These are phyloP conservation scores for Holotrichia oblita DNA, from an alignment of 1,140 invertebrate species.

Conservation along the genomic window DNA sequence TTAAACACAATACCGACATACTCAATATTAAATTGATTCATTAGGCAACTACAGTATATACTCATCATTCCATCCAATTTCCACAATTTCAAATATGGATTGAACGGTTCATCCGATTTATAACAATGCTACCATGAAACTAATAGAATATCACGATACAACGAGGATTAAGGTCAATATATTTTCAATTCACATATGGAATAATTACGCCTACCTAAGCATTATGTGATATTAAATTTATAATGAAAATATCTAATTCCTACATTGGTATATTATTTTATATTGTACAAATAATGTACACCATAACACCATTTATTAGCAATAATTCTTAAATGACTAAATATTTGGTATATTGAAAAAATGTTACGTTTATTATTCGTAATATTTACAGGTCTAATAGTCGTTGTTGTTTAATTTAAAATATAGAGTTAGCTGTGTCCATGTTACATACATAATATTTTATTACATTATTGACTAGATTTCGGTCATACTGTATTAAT, in stretches of 20 bases:
- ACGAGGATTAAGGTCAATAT: background rate
- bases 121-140: background rate
- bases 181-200: background rate
- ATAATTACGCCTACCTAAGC: background rate
- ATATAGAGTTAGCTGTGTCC: background rate
- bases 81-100: too few species aligned
- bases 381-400: background rate
- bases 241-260: background rate
- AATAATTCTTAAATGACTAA: background rate
- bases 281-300: background rate
- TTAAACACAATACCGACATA: background rate
- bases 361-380: background rate
- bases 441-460: background rate
- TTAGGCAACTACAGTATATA: too few species aligned
- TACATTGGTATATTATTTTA: background rate
- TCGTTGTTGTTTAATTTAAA: background rate
- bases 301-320: background rate
- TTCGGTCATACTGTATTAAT: background rate
- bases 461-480: slow-evolving; percentile 3
- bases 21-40: too few species aligned
- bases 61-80: too few species aligned
- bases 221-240: background rate
- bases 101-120: background rate
- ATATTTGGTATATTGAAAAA: background rate
- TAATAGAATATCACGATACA: background rate